Conservation (phyloP, 2,797 vertebrate genomes). For the Smutsia gigantea region DNA sequence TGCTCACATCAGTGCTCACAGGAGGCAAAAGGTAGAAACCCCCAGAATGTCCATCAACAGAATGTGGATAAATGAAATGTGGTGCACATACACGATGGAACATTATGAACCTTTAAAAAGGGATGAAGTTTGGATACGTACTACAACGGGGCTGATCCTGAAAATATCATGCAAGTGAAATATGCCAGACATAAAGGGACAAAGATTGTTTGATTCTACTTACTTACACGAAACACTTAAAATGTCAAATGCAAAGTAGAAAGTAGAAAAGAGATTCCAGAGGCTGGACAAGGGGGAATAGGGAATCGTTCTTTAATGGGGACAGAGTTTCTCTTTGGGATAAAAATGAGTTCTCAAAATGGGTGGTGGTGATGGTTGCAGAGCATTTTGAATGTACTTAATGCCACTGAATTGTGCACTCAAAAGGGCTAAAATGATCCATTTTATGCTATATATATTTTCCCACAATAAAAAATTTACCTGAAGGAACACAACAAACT, state of each 20-base stretch:
- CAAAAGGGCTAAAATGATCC: neutral
- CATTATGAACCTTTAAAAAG: neutral
- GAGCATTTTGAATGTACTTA: neutral
- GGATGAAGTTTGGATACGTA: neutral
- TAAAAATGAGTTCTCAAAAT: neutral
- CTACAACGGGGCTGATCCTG: neutral
- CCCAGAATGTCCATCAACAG: neutral
- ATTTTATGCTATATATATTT: neutral
- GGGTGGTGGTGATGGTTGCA: neutral
- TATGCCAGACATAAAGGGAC: neutral
- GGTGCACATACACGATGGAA: accelerated
- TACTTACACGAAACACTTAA: neutral
- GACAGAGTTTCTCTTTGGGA: neutral
- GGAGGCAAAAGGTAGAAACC: neutral
- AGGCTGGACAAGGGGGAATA: neutral
- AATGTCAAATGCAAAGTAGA: neutral
- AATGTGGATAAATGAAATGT: too few species aligned
- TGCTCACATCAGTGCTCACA: neutral
- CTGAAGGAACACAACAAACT: neutral
- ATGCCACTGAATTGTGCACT: accelerated
- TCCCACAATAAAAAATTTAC: neutral
- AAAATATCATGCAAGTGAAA: too few species aligned
- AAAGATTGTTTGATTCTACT: neutral
- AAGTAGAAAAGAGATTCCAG: neutral
- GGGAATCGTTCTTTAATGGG: neutral